Percentiles rank a stretch among this genome's conserved stretches.
phyloP scores from a whole-genome alignment of 2,888 invertebrate genomes.

The Sylvicola cinctus region DNA sequence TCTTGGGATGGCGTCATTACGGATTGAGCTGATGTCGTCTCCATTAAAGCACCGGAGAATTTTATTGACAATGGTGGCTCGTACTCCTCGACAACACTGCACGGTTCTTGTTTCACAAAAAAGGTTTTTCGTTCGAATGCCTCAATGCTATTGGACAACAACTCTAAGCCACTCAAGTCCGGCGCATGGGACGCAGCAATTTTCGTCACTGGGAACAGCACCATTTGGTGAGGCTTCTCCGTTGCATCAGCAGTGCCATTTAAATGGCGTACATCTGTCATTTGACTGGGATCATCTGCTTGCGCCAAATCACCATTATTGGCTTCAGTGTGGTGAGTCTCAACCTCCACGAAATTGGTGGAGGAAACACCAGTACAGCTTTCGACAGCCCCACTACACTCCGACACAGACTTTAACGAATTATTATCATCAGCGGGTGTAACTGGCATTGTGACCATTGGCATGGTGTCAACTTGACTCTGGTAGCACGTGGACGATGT shows the following conservation, averaged over 20 bases:
- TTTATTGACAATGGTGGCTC: too few relatives aligned
- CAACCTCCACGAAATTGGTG: too few relatives aligned
- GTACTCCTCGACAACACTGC: constrained; percentile 6
- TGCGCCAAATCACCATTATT: neutral
- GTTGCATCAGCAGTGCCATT: neutral
- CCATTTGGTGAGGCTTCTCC: constrained; percentile 4
- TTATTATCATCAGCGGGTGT: neutral
- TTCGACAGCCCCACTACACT: neutral
- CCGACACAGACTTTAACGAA: neutral
- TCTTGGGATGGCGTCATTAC: constrained; percentile 8
- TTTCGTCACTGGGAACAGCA: constrained; percentile 4
- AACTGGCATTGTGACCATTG: too few relatives aligned
- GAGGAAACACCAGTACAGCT: constrained; percentile 6
- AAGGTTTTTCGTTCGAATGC: constrained; percentile 30
- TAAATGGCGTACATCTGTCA: neutral
- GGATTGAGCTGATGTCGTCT: neutral
- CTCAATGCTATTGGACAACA: constrained; percentile 68
- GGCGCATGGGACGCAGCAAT: constrained; percentile 20
- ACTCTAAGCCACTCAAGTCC: constrained; percentile 60
- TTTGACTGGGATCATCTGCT: neutral
- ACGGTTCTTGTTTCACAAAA: constrained; percentile 19
- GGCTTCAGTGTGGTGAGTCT: constrained; percentile 6
- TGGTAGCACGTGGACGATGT: too few relatives aligned
- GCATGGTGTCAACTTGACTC: too few relatives aligned
- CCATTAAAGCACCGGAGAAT: too few relatives aligned